These are phyloP conservation scores for Amiota communis DNA, from an alignment of 2,888 invertebrate genomes.

Conservation along the genomic window DNA sequence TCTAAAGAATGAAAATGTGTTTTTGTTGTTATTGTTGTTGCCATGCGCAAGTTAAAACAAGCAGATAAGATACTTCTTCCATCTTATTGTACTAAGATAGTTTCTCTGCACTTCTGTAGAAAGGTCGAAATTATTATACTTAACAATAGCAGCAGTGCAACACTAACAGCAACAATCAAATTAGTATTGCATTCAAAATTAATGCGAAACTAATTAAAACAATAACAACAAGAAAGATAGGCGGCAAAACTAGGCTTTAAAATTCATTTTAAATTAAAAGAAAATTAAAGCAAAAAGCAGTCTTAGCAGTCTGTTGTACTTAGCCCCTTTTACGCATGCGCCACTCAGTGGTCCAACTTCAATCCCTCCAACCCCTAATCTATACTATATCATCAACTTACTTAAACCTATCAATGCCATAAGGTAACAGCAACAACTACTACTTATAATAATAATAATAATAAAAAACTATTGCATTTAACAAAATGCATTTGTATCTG, in stretches of 20 bases:
- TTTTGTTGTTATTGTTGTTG: no score
- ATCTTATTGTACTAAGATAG: slow-evolving; percentile 7
- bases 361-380: no score
- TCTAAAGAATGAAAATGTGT: no score
- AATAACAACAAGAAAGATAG: slow-evolving; percentile 36
- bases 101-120: slow-evolving; percentile 54
- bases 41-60: neutral
- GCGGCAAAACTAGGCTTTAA: slow-evolving; percentile 53
- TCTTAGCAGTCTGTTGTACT: slow-evolving; percentile 18
- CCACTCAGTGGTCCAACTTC: neutral
- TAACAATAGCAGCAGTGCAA: slow-evolving; percentile 45
- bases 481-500: neutral
- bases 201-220: slow-evolving; percentile 67
- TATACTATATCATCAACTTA: no score
- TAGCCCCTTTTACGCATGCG: neutral
- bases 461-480: slow-evolving; percentile 42
- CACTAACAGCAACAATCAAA: neutral
- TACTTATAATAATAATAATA: slow-evolving; percentile 23
- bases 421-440: slow-evolving; percentile 32
- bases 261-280: slow-evolving; percentile 10
- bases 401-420: no score
- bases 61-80: neutral
- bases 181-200: slow-evolving; percentile 46
- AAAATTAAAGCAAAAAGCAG: slow-evolving; percentile 22
- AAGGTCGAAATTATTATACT: slow-evolving; percentile 55